Evolutionary conservation across 2,113 vertebrate species (phyloP), one percentile per base, ranked within the genome.

Genomic region (Leucosticte australis): DNA sequence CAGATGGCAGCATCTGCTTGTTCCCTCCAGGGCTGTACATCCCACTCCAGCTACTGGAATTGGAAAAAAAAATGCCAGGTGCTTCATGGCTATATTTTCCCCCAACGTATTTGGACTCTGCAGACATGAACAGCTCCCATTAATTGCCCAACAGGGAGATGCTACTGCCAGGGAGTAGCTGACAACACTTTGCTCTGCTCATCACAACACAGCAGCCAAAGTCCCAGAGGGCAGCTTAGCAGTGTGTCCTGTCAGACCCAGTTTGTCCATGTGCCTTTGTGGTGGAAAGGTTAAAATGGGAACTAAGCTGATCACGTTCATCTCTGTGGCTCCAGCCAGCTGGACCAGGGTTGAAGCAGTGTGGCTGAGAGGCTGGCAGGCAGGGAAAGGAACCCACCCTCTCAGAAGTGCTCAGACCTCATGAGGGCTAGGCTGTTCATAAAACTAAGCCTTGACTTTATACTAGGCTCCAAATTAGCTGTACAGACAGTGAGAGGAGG

Each of bases 121-220:
- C 76, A 96, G 88, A 84, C 33, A 23, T 3, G 65, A 86, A 82
- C 76, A 62, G 65, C 42, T 95, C 83, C 88, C 59, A 89, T 69
- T 96, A 97, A 94, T 94, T 94, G 94, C 80, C 73, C 94, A 96
- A 71, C 37, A 79, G 95, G 89, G 95, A 95, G 53, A 78, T 81
- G 92, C 46, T 87, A 15, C 74, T 95, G 94, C 76, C 95, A 94
- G 53, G 73, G 86, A 95, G 69, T 82, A 94, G 90, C 56, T 96
- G 95, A 96, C 83, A 92, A 62, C 77, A 76, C 30, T 96, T 92
- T 92, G 75, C 63, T 92, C 84, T 94, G 64, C 62, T 89, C 92
- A 95, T 92, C 86, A 92, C 69, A 87, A 39, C 47, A 68, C 37
- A 75, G 85, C 50, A 94, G 80, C 85, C 88, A 71, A 88, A 94